Percentiles rank a stretch among this genome's conserved stretches.
phyloP scores from a whole-genome alignment of 2,113 vertebrate species.

The Noturus placidus region DNA sequence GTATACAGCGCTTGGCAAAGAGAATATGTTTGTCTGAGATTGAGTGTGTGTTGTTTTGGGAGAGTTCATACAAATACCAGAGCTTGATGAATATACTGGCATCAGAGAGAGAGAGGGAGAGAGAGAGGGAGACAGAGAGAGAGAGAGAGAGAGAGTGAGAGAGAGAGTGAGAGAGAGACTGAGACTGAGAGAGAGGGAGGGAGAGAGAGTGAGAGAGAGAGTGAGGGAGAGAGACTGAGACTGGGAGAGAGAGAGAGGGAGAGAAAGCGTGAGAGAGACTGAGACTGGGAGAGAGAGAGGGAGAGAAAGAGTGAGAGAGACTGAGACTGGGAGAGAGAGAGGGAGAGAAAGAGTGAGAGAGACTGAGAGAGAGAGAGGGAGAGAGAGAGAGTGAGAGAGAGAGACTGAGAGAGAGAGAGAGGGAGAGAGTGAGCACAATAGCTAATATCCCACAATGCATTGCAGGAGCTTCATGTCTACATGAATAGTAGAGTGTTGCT shows the following conservation, averaged over 20 bases:
- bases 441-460: neutral
- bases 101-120: neutral
- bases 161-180: neutral
- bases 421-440: too few species aligned
- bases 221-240: neutral
- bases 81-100: constrained; percentile 24
- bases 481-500: too few species aligned
- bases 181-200: too few species aligned
- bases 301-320: too few species aligned
- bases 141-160: constrained; percentile 4
- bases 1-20: neutral
- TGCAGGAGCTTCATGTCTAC: neutral
- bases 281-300: too few species aligned
- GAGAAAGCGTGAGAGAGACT: neutral
- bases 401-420: too few species aligned
- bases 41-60: constrained; percentile 5
- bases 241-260: constrained; percentile 1
- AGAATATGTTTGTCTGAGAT: neutral
- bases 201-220: neutral
- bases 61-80: neutral
- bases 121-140: neutral
- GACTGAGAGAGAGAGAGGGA: neutral
- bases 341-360: neutral
- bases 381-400: neutral
- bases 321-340: neutral